phyloP scores from a whole-genome alignment of 2,888 invertebrate genomes.

The Graphium colonna region DNA sequence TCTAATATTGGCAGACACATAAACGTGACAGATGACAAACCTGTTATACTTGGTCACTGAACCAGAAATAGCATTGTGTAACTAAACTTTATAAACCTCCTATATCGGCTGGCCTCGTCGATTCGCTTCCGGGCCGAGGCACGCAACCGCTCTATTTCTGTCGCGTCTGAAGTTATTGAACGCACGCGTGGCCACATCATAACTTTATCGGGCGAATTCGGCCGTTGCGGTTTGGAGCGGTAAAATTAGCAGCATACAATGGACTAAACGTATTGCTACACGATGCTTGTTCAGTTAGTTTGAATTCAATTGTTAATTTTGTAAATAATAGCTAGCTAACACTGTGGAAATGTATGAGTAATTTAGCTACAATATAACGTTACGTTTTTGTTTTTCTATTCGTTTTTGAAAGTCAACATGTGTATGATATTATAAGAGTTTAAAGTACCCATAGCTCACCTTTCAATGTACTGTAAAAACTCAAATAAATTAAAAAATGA shows the following conservation, averaged over 20 bases:
- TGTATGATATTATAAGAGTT: too few species aligned
- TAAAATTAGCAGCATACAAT: not conserved
- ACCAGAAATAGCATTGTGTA: not conserved
- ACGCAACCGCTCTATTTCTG: slow-evolving; percentile 9
- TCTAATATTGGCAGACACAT: too few species aligned
- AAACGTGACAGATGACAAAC: not conserved
- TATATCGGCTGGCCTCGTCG: not conserved
- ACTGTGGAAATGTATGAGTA: too few species aligned
- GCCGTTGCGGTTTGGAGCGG: not conserved
- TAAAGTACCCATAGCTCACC: too few species aligned
- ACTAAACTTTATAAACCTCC: not conserved
- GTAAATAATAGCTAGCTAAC: too few species aligned
- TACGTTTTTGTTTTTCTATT: too few species aligned
- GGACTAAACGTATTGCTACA: not conserved
- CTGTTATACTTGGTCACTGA: not conserved
- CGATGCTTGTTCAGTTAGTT: too few species aligned
- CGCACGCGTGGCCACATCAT: slow-evolving; percentile 3
- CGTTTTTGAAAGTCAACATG: too few species aligned
- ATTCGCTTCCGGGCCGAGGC: not conserved
- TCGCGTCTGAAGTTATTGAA: slow-evolving; percentile 8
- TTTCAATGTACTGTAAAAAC: too few species aligned
- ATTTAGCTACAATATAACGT: too few species aligned
- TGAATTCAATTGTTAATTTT: too few species aligned
- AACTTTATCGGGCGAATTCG: not conserved
- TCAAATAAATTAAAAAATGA: too few species aligned